Evolutionary conservation across 2,797 vertebrate genomes (phyloP).

Genomic region (Epinephelus coioides): DNA sequence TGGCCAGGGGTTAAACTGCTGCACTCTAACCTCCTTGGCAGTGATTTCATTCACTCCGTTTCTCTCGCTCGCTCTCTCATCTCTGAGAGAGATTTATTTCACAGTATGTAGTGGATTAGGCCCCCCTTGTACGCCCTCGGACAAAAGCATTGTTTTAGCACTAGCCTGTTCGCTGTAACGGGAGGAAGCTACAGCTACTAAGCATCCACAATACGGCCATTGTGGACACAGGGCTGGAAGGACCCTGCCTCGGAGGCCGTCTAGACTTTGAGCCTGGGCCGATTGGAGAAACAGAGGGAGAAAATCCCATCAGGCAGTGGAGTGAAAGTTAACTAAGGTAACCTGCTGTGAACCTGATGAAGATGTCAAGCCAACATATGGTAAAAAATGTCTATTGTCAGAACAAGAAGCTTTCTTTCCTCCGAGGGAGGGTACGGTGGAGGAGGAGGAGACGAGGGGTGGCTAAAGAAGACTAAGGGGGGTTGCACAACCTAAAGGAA

Average conservation of each 20-base stretch:
- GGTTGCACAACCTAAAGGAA: slow-evolving; percentile 87
- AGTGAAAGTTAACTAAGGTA: slow-evolving; percentile 98
- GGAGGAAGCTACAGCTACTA: slow-evolving; percentile 95
- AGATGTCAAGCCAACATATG: slow-evolving; percentile 98
- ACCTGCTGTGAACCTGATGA: slow-evolving; percentile 99
- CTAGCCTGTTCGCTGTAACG: slow-evolving; percentile 85
- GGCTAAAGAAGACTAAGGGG: slow-evolving; percentile 76
- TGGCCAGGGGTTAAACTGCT: slow-evolving; percentile 98
- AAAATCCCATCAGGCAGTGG: slow-evolving; percentile 99
- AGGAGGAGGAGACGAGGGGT: slow-evolving; percentile 68
- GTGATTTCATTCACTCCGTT: slow-evolving; percentile 84
- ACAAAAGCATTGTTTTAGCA: slow-evolving; percentile 95
- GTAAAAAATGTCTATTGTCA: slow-evolving; percentile 94
- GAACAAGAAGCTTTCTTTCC: slow-evolving; percentile 88
- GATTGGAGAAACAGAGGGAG: slow-evolving; percentile 89
- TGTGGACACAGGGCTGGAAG: slow-evolving; percentile 88
- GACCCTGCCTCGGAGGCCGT: slow-evolving; percentile 85
- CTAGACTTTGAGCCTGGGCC: slow-evolving; percentile 91
- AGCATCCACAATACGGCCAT: slow-evolving; percentile 91
- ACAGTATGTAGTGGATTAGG: slow-evolving; percentile 93
- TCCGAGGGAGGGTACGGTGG: slow-evolving; percentile 69
- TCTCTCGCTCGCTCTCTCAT: slow-evolving; percentile 82
- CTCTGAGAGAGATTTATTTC: slow-evolving; percentile 87
- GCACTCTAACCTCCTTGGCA: slow-evolving; percentile 93
- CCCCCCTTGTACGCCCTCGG: slow-evolving; percentile 86